Base-by-base conservation (phyloP, 1,140 invertebrate species). In the Pseudachorutes palmiensis region DNA sequence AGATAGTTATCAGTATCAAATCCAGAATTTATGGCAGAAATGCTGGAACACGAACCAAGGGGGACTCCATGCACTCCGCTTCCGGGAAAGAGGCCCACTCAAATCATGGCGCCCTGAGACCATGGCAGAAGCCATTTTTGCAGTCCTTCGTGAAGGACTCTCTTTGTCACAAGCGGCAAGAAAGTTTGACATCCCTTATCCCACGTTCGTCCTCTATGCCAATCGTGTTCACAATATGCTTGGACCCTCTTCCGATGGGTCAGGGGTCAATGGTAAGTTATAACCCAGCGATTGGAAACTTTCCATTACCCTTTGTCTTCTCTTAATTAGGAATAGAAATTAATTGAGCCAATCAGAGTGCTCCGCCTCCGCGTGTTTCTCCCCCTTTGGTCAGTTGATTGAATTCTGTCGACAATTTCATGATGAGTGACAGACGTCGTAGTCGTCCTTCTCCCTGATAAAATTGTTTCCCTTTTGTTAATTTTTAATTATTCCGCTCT, bases 11-110 rank as follows among this genome's bases (percentile, higher is more conserved):
- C 91, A 94, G 79, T 92, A 92, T 78, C 91, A 93, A 79, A 80
- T 94, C 76, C 91, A 94, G 78, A 90, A 88, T 36, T 90, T 92
- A 86, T 94, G 91, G 91, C 91, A 94, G 78, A 93, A 92, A 77
- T 92, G 90, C 79, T 94, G 91, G 90, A 92, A 88, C 77, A 92
- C 88, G 62, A 91, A 91, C 79, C 90, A 91, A 78, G 88, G 86
- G 70, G 74, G 73, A 2, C 81, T 92, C 72, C 90, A 93, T 79
- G 91, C 92, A 76, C 80, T 93, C 74, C 83, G 91, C 61, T 93
- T 93, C 81, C 84, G 91, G n/a, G 91, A 94, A 78, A 85, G 91
- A 51, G 91, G 91, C 1, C 91, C 91, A 0, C 81, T 93, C 64
- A 94, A 94, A 78, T 92, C 90, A 28, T 94, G 91, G 91, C 81